Conservation (phyloP, 2,888 invertebrate species). For the Orthosia gracilis region DNA sequence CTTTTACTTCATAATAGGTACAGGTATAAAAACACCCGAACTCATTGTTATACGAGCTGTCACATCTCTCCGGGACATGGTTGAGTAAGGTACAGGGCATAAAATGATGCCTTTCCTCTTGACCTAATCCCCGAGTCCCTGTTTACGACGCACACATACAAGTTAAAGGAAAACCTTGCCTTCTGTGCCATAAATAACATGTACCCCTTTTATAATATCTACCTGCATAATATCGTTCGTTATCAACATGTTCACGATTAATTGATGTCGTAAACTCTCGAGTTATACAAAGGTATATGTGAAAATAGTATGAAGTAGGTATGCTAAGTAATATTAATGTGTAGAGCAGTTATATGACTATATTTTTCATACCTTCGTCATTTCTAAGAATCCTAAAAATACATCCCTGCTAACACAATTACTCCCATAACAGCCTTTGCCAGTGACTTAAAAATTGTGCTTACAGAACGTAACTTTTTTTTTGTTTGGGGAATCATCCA, state of each 20-base stretch:
- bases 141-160: conserved; percentile 41
- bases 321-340: neutral
- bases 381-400: neutral
- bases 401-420: neutral
- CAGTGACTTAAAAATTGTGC: too few species aligned
- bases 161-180: conserved; percentile 23
- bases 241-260: conserved; percentile 10
- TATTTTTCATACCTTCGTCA: too few species aligned
- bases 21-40: neutral
- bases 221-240: neutral
- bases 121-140: conserved; percentile 26
- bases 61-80: conserved; percentile 34
- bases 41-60: conserved; percentile 23
- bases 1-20: neutral
- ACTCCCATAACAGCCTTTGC: neutral
- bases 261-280: neutral
- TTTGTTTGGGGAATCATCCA: too few species aligned
- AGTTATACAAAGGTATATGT: neutral
- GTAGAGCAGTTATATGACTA: neutral
- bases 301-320: neutral
- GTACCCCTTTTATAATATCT: neutral
- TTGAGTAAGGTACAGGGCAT: conserved; percentile 54
- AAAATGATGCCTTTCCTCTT: conserved; percentile 40
- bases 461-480: too few species aligned
- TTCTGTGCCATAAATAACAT: conserved; percentile 17